These are phyloP conservation scores for Tachyglossus aculeatus DNA, from an alignment of 2,797 vertebrate genomes.

Conservation along the genomic window DNA sequence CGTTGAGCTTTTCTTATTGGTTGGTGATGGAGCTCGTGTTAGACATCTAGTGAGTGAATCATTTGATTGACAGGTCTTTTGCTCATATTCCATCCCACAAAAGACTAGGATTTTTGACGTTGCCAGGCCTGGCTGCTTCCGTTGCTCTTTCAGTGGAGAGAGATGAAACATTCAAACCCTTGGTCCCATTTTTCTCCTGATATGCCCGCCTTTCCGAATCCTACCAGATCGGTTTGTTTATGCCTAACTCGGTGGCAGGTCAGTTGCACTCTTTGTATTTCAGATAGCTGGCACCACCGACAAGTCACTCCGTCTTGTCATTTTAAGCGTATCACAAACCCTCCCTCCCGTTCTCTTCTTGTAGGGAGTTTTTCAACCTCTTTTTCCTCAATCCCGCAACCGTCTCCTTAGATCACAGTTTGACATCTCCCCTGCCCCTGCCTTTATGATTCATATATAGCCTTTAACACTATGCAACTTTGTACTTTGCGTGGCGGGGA, in stretches of 20 bases:
- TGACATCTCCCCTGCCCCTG: slow-evolving; percentile 34
- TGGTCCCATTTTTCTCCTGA: background rate
- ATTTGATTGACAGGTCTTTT: slow-evolving; percentile 14
- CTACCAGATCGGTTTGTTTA: background rate
- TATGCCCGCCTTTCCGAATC: background rate
- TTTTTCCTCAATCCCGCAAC: slow-evolving; percentile 27
- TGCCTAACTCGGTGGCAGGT: slow-evolving; percentile 41
- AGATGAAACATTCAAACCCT: slow-evolving; percentile 23
- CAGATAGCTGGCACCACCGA: background rate
- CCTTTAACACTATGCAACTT: slow-evolving; percentile 95
- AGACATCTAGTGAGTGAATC: slow-evolving; percentile 27
- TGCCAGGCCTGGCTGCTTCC: background rate
- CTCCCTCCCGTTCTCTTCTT: slow-evolving; percentile 9
- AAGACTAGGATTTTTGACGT: slow-evolving; percentile 5
- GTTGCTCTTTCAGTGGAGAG: slow-evolving; percentile 33
- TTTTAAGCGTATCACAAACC: slow-evolving; percentile 18
- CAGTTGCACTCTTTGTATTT: slow-evolving; percentile 19
- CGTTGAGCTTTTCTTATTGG: slow-evolving; percentile 25
- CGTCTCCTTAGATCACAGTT: slow-evolving; percentile 35
- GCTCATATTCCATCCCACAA: slow-evolving; percentile 4
- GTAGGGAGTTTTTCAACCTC: slow-evolving; percentile 7
- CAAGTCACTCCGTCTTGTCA: slow-evolving; percentile 29
- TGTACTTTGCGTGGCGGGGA: slow-evolving; percentile 88
- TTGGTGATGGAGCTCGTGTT: slow-evolving; percentile 17
- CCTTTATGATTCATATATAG: slow-evolving; percentile 69